Evolutionary conservation across 2,113 vertebrate species (phyloP).

Genomic region (Aviceda subcristata): DNA sequence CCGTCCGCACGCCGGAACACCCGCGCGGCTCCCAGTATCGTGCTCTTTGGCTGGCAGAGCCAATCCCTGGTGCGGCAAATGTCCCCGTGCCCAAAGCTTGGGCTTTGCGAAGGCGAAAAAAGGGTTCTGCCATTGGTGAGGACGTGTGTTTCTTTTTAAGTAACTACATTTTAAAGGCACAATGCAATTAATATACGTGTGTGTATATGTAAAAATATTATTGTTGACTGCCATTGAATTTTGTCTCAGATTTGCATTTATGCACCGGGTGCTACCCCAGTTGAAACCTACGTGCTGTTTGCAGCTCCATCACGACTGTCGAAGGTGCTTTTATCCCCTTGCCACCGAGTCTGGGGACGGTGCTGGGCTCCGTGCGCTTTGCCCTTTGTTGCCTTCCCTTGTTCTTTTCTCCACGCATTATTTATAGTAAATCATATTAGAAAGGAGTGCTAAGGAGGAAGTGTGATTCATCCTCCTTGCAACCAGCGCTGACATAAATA

Average conservation of each 20-base stretch:
- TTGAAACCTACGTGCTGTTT: accelerated
- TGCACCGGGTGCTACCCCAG: accelerated
- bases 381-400: neutral
- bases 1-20: accelerated
- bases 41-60: neutral
- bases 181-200: accelerated
- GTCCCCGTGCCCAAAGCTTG: neutral
- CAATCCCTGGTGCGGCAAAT: accelerated
- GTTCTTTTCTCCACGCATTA: slow-evolving; percentile 7
- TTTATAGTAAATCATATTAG: slow-evolving; percentile 76
- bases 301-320: accelerated
- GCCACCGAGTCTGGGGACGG: neutral
- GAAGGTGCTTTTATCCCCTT: neutral
- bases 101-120: neutral
- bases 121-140: neutral
- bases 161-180: neutral
- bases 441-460: slow-evolving; percentile 62
- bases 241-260: accelerated
- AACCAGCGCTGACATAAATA: slow-evolving; percentile 68
- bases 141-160: neutral
- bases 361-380: neutral
- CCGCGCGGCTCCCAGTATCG: accelerated
- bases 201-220: accelerated
- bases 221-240: accelerated
- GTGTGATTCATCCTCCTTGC: slow-evolving; percentile 73